Percentiles rank a stretch among this genome's conserved stretches.
These are phyloP conservation scores for Cremastobaeus sp. DNA, from an alignment of 2,888 invertebrate genomes.

Conservation along the genomic window DNA sequence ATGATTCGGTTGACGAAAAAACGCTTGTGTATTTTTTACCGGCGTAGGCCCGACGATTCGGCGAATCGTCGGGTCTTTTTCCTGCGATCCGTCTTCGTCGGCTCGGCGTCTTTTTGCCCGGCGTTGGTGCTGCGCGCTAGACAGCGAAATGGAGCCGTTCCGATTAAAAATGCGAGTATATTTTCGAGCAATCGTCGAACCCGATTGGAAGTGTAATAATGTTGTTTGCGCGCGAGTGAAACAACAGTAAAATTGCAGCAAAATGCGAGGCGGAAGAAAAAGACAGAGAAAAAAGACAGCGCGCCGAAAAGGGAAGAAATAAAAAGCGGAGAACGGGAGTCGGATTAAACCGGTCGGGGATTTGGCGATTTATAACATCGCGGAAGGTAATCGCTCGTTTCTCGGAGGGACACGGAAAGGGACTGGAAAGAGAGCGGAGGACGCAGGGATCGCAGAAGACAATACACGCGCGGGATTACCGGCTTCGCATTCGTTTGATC, in stretches of 20 bases:
- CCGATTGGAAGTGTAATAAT: conserved; percentile 7
- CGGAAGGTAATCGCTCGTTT: conserved; percentile 62
- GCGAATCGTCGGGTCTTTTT: conserved; percentile 39
- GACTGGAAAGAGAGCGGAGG: conserved; percentile 27
- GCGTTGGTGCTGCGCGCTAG: conserved; percentile 22
- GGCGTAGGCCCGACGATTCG: conserved; percentile 21
- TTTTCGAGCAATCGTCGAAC: conserved; percentile 9
- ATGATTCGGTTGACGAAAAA: conserved; percentile 8
- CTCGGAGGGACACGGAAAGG: conserved; percentile 40
- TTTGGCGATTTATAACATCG: conserved; percentile 71
- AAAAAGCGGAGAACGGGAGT: conserved; percentile 40
- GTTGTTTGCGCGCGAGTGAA: conserved; percentile 19
- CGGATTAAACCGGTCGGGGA: conserved; percentile 70
- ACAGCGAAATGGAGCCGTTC: conserved; percentile 34
- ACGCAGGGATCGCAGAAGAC: conserved; percentile 56
- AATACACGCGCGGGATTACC: conserved; percentile 66
- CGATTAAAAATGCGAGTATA: conserved; percentile 28
- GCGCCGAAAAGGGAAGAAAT: conserved; percentile 6
- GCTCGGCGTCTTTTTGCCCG: conserved; percentile 15
- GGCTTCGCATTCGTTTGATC: conserved; percentile 41
- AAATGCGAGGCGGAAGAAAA: not conserved
- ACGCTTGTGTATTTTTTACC: conserved; percentile 37
- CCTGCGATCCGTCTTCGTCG: conserved; percentile 34
- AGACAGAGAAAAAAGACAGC: not conserved
- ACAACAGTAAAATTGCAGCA: conserved; percentile 30